These are phyloP conservation scores for Agapetus fuscipes DNA, from an alignment of 2,888 invertebrate genomes.

Conservation along the genomic window DNA sequence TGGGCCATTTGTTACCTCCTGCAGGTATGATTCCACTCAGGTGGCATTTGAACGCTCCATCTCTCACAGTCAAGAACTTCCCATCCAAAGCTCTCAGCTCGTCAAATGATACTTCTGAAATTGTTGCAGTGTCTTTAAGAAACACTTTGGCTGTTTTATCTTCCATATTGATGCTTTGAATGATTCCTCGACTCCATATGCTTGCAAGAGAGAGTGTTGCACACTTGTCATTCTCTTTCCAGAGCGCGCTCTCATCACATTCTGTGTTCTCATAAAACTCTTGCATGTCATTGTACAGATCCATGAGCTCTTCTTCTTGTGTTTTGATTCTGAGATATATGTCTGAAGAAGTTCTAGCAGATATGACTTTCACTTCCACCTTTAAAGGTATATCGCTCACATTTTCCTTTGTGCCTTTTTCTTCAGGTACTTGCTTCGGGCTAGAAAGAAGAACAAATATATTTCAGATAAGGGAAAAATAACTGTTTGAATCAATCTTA, in stretches of 20 bases:
- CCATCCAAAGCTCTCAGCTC: constrained; percentile 42
- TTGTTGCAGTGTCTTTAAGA: constrained; percentile 55
- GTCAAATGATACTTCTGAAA: constrained; percentile 36
- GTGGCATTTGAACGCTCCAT: constrained; percentile 56
- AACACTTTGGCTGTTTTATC: constrained; percentile 42
- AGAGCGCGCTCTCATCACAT: constrained; percentile 29
- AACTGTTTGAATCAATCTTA: no score
- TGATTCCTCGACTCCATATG: constrained; percentile 54
- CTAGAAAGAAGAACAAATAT: no score
- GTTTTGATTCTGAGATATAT: constrained; percentile 47
- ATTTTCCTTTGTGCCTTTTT: no score
- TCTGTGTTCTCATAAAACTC: constrained; percentile 34
- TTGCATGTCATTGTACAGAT: constrained; percentile 46
- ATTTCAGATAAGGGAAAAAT: no score
- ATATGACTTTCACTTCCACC: constrained; percentile 39
- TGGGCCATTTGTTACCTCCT: constrained; percentile 54
- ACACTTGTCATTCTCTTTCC: constrained; percentile 45
- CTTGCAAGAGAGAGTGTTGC: constrained; percentile 39
- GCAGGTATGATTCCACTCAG: constrained; percentile 61
- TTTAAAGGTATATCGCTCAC: constrained; percentile 33
- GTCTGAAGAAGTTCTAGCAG: constrained; percentile 46
- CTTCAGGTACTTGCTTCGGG: no score
- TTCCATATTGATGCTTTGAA: constrained; percentile 32
- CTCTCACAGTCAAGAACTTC: constrained; percentile 41
- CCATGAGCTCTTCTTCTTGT: constrained; percentile 36